phyloP scores from a whole-genome alignment of 2,113 vertebrate genomes.

The Nyctibius bracteatus region DNA sequence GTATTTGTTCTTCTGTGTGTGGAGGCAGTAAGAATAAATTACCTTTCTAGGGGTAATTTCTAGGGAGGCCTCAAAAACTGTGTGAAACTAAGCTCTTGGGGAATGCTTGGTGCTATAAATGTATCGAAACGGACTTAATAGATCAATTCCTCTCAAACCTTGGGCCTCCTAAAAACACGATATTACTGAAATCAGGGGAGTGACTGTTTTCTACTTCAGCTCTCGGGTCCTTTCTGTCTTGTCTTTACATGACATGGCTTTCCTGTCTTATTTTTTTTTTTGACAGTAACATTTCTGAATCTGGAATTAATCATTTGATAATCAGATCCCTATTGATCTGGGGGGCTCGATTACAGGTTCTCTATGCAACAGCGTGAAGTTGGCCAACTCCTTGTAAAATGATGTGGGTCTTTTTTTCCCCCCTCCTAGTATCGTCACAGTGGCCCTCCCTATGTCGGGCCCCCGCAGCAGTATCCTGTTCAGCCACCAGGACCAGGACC shows the following conservation, averaged over 20 bases:
- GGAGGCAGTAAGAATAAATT: neutral
- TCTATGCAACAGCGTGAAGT: neutral
- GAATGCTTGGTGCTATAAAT: neutral
- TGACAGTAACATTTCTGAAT: neutral
- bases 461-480: slow-evolving; percentile 93
- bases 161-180: neutral
- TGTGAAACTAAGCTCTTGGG: neutral
- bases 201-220: neutral
- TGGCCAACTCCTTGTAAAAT: neutral
- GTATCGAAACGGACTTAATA: neutral
- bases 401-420: neutral
- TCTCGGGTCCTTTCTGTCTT: neutral
- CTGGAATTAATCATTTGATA: neutral
- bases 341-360: neutral
- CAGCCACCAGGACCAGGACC: slow-evolving; percentile 90
- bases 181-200: neutral
- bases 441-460: slow-evolving; percentile 86
- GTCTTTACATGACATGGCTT: neutral
- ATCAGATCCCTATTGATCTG: neutral
- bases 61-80: neutral
- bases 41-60: too few species aligned
- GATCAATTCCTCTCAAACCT: neutral
- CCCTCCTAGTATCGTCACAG: slow-evolving; percentile 88
- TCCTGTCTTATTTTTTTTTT: neutral
- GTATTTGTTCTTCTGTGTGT: neutral